phyloP scores from a whole-genome alignment of 2,113 vertebrate species.

The Phodopus roborovskii region DNA sequence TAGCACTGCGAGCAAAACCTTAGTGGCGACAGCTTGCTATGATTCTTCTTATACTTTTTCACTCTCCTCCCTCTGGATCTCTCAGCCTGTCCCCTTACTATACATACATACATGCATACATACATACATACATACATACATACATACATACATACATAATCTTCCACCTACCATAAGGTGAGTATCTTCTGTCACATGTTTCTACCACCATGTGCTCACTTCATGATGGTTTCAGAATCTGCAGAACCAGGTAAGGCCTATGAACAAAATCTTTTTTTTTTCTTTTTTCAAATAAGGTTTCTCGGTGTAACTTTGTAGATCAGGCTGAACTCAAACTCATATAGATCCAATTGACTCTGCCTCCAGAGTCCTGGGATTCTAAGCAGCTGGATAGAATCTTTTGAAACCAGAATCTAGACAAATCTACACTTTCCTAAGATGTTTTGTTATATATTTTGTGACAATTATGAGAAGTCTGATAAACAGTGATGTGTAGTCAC shows the following conservation, averaged over 20 bases:
- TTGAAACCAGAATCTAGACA: neutral
- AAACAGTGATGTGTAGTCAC: neutral
- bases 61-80: neutral
- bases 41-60: neutral
- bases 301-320: no score
- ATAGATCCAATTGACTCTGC: no score
- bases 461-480: neutral
- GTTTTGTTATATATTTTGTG: neutral
- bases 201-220: neutral
- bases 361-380: no score
- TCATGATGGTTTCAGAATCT: neutral
- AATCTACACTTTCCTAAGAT: neutral
- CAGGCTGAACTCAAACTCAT: no score
- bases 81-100: neutral
- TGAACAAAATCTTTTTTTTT: neutral
- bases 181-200: neutral
- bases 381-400: neutral
- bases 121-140: neutral
- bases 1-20: neutral
- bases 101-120: neutral
- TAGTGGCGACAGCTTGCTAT: neutral
- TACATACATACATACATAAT: neutral
- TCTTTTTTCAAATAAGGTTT: no score
- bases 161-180: neutral
- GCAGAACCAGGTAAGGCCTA: neutral